A percentile compares a stretch with the other conserved stretches of the same genome.
Evolutionary conservation across 2,888 invertebrate genomes (phyloP).

Genomic region (Mimumesa dahlbomi): DNA sequence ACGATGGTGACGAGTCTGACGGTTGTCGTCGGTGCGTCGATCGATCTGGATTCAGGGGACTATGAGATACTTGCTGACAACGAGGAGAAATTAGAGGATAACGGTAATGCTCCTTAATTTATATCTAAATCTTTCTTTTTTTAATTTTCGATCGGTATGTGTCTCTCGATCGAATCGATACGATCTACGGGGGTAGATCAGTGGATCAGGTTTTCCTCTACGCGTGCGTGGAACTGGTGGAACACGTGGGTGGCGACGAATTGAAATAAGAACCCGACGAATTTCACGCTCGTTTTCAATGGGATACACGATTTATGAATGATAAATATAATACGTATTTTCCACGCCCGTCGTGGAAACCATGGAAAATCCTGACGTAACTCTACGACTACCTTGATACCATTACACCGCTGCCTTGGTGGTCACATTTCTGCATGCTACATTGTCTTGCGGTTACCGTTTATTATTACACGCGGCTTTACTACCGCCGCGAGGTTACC

Average conservation of each 20-base stretch:
- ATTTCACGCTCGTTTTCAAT: no score
- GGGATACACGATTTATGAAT: no score
- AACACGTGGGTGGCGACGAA: no score
- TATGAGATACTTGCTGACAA: slow-evolving; percentile 72
- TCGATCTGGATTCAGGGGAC: slow-evolving; percentile 71
- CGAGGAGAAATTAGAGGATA: slow-evolving; percentile 66
- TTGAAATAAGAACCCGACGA: no score
- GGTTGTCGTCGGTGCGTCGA: slow-evolving; percentile 61
- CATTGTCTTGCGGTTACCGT: slow-evolving; percentile 2
- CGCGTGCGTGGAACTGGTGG: no score
- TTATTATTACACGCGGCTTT: slow-evolving; percentile 23
- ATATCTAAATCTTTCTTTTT: not conserved
- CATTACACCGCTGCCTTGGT: not conserved
- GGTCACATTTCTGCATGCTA: slow-evolving; percentile 6
- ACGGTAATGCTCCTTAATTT: no score
- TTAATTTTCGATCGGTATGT: slow-evolving; percentile 27
- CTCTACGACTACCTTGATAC: not conserved
- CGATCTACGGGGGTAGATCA: no score
- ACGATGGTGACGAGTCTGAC: slow-evolving; percentile 56
- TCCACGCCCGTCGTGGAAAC: slow-evolving; percentile 28
- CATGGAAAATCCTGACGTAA: not conserved
- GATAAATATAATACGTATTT: no score
- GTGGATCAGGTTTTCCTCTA: no score
- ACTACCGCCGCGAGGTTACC: not conserved
- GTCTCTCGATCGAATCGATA: no score